Conservation (phyloP, 1,140 invertebrate species). For the Drosophila busckii region DNA sequence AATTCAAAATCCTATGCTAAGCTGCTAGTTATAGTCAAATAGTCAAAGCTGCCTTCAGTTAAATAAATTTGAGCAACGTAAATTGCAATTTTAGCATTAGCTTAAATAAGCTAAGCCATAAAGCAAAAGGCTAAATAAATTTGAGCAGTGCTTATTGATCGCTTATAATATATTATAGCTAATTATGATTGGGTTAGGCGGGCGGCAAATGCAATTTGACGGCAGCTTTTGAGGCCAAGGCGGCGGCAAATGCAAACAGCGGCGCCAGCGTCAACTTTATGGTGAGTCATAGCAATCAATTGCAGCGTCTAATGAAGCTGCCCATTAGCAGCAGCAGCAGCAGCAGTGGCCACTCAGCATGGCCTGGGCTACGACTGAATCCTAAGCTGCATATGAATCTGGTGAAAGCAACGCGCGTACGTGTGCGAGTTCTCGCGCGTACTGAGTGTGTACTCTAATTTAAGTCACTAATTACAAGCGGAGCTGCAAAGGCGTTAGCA, state of each 20-base stretch:
- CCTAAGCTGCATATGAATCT: not conserved
- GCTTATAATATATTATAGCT: constrained; percentile 56
- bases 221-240: constrained; percentile 54
- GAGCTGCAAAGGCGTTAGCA: constrained; percentile 7
- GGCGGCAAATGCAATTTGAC: constrained; percentile 49
- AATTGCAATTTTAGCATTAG: too few species aligned
- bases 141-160: not conserved
- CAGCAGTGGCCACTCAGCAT: constrained; percentile 20
- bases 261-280: constrained; percentile 37
- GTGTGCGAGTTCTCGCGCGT: too few species aligned
- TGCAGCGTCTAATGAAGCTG: constrained; percentile 55
- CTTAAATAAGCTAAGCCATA: not conserved
- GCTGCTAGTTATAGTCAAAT: too few species aligned
- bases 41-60: too few species aligned
- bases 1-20: too few species aligned
- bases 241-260: constrained; percentile 31
- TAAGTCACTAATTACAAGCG: constrained; percentile 63
- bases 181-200: constrained; percentile 49
- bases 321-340: constrained; percentile 4
- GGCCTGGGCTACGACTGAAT: constrained; percentile 1
- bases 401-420: constrained; percentile 56
- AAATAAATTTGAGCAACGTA: too few species aligned
- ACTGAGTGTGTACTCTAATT: constrained; percentile 50
- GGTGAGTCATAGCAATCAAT: constrained; percentile 45
- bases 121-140: not conserved